Evolutionary conservation across 1,140 invertebrate genomes (phyloP), one percentile per base, ranked within the genome.

Genomic region (Nixonia krombeini): DNA sequence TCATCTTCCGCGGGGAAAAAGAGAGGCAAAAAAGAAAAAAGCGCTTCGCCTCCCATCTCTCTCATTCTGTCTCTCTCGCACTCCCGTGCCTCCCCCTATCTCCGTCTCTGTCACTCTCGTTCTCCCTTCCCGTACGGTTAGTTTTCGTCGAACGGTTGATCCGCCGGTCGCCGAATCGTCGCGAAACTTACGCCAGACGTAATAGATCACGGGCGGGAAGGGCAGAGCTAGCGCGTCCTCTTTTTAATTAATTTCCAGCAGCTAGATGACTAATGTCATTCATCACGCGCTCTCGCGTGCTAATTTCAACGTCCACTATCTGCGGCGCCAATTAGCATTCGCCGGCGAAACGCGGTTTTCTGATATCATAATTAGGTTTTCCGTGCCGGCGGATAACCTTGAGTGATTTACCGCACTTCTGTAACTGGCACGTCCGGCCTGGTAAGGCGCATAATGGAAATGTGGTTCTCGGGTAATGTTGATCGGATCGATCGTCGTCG

Each of bases 81-180:
- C n/a, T n/a, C n/a, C n/a, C n/a, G n/a, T n/a, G n/a, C n/a, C n/a
- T n/a, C n/a, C n/a, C n/a, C n/a, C n/a, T n/a, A n/a, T n/a, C n/a
- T n/a, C n/a, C n/a, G n/a, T n/a, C n/a, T n/a, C n/a, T n/a, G 21
- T 12, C 21, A 21, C 15, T 9, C 13, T 26, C 17, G 3, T 9
- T 26, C 42, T 15, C 26, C 13, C 12, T 31, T 33, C 28, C 44
- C 16, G 26, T 21, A 12, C 6, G 29, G 49, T 9, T 37, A 28
- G 9, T 45, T 59, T 51, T 51, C 29, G 26, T n/a, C 35, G 40
- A 59, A 59, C 17, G 29, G 51, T 13, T 25, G 29, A 49, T 49
- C 46, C 10, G 18, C 25, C 21, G 18, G 40, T 42, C 18, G 40
- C 40, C 40, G 40, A 40, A 42, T 23, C 18, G 40, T 25, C 21